phyloP scores from a whole-genome alignment of 2,888 invertebrate species.

The Drosophila mayaguana region DNA sequence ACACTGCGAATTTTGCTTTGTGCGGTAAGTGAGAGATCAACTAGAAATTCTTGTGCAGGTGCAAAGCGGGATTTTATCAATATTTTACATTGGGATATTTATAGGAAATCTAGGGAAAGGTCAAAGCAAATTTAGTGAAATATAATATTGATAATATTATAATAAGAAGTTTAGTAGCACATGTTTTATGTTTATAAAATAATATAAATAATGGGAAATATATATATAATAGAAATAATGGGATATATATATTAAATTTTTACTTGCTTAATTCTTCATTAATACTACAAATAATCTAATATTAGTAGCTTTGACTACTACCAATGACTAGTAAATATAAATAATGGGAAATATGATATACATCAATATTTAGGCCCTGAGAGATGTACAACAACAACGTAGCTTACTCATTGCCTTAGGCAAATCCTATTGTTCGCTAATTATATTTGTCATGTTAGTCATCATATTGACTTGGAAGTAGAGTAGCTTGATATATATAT shows the following conservation, averaged over 20 bases:
- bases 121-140: neutral
- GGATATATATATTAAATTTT: no score
- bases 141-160: neutral
- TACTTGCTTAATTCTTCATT: neutral
- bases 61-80: neutral
- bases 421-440: neutral
- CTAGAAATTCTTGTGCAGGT: neutral
- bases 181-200: neutral
- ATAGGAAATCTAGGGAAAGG: neutral
- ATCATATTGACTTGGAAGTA: neutral
- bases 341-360: neutral
- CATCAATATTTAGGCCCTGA: neutral
- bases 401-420: neutral
- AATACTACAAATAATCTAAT: neutral
- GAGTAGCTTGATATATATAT: neutral
- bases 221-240: neutral
- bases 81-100: neutral
- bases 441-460: neutral
- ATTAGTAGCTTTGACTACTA: no score
- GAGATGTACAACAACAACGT: neutral
- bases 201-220: neutral
- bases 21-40: slow-evolving; percentile 85
- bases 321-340: neutral
- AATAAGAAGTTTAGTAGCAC: neutral
- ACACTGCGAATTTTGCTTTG: slow-evolving; percentile 91